A percentile compares a stretch with the other conserved stretches of the same genome.
phyloP scores from a whole-genome alignment of 2,888 invertebrate genomes.

The Chalcis sispes region DNA sequence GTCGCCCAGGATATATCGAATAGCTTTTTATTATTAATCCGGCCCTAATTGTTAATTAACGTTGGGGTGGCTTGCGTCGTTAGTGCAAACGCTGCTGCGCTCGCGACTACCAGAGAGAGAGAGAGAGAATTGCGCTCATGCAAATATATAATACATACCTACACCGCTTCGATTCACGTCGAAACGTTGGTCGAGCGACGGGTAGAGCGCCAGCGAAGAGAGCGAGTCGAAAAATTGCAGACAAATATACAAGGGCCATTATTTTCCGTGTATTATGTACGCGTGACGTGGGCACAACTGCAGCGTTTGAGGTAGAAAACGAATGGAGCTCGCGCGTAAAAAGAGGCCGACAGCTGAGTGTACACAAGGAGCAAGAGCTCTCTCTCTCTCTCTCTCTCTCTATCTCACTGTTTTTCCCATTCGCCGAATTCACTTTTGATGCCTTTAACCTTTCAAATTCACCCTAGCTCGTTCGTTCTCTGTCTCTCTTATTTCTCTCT shows the following conservation, averaged over 20 bases:
- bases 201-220: too few species aligned
- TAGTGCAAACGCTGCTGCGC: too few species aligned
- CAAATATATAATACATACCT: too few species aligned
- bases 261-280: too few species aligned
- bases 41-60: too few species aligned
- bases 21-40: too few species aligned
- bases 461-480: conserved; percentile 59
- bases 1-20: too few species aligned
- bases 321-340: conserved; percentile 62
- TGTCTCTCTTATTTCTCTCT: background rate
- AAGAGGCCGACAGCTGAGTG: conserved; percentile 75
- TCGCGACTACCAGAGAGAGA: too few species aligned
- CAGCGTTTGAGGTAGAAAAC: conserved; percentile 26
- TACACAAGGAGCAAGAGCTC: conserved; percentile 68
- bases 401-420: conserved; percentile 2
- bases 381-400: conserved; percentile 3
- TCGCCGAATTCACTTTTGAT: conserved; percentile 54
- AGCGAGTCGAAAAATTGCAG: conserved; percentile 14
- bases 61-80: too few species aligned
- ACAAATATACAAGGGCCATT: background rate
- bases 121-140: too few species aligned
- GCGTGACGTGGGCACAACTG: background rate
- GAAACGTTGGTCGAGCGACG: too few species aligned
- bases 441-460: conserved; percentile 64
- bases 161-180: too few species aligned